Base-by-base conservation (phyloP, 2,888 invertebrate genomes). In the Monopis laevigella region DNA sequence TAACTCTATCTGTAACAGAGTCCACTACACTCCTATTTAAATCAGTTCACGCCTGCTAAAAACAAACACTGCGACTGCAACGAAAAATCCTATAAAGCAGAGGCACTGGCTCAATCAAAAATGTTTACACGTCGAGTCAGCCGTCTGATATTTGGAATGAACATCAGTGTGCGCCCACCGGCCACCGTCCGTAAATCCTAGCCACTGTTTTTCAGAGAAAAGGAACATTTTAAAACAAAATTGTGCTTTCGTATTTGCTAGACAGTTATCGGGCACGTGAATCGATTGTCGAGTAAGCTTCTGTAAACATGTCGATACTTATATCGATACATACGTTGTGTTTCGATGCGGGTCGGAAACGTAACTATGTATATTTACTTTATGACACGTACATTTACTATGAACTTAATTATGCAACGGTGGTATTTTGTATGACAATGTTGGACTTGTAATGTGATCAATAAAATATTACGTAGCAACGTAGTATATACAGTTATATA, bases 61-160 rank as follows among this genome's bases (percentile, higher is more conserved):
- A 32, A 17, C 32, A 32, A 32, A 32, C 32, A 32, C 17, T 32
- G 14, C 32, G 17, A 32, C 17, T 32, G 32, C 36, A 21, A 36
- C 21, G 12, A 36, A 36, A n/a, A 36, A 21, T 36, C 16, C 21
- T 21, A 21, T 34, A 11, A 12, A 36, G 19, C n/a, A 36, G 19
- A 51, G 51, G 55, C 55, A 52, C 54, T 45, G 54, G 54, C 55
- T 63, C 61, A 65, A 70, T 68, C 65, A 67, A 68, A 69, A 65
- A 65, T 68, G 60, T 71, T 70, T 71, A 66, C 66, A 58, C 48
- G 50, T 50, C n/a, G 36, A 36, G 36, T 36, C 36, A 36, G 36
- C 36, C 21, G 21, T 36, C 19, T 21, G 32, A 32, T 21, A 21
- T 36, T 36, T 19, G 36, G 21, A 36, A 36, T 36, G 21, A 21